Percentiles rank a stretch among this genome's conserved stretches.
Evolutionary conservation across 2,797 vertebrate species (phyloP).

Genomic region (Girardinus metallicus): DNA sequence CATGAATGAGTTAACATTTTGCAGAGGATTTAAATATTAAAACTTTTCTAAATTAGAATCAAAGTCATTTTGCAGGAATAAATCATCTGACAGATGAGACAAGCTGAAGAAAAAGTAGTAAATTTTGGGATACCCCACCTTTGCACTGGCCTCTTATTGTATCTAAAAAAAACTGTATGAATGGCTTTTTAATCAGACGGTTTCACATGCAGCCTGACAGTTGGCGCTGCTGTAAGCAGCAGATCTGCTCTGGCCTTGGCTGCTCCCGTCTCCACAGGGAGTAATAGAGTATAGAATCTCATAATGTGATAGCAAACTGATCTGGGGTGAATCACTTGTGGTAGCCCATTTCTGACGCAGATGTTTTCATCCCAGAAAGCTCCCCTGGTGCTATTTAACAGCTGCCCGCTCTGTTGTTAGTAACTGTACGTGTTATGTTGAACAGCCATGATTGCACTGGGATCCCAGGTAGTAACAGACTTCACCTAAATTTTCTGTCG

Average conservation of each 20-base stretch:
- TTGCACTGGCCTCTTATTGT: constrained; percentile 26
- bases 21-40: neutral
- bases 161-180: constrained; percentile 23
- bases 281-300: constrained; percentile 38
- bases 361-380: constrained; percentile 23
- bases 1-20: neutral
- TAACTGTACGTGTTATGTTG: neutral
- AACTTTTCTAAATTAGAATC: neutral
- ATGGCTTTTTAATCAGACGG: constrained; percentile 39
- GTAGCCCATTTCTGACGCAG: constrained; percentile 26
- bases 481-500: constrained; percentile 22
- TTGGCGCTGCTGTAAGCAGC: constrained; percentile 27
- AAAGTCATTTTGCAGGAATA: neutral
- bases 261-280: constrained; percentile 27
- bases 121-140: neutral
- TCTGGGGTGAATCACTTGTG: constrained; percentile 42
- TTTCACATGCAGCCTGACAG: constrained; percentile 28
- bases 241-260: constrained; percentile 36
- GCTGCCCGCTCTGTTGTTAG: constrained; percentile 23
- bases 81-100: neutral
- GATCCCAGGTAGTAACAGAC: constrained; percentile 5
- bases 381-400: constrained; percentile 17
- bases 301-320: constrained; percentile 42
- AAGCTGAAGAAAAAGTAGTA: neutral
- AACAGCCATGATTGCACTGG: neutral